Evolutionary conservation across 1,140 invertebrate species (phyloP).

Genomic region (Pogonognathellus flavescens): DNA sequence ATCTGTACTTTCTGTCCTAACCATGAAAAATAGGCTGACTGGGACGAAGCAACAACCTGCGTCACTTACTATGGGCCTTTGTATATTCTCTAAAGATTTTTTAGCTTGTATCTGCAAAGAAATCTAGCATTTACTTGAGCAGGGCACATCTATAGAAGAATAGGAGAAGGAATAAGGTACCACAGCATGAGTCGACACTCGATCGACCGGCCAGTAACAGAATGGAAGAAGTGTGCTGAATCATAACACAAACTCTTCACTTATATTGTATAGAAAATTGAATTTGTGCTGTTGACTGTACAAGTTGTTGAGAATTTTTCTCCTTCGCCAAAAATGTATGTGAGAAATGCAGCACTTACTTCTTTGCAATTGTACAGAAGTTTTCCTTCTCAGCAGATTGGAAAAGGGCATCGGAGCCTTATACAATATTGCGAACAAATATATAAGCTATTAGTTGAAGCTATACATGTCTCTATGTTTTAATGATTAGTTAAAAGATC

Average conservation of each 20-base stretch:
- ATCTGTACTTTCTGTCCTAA: too few species aligned
- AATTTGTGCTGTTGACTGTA: conserved; percentile 10
- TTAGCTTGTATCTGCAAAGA: background rate
- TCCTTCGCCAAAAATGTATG: too few species aligned
- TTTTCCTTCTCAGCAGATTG: too few species aligned
- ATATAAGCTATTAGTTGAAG: too few species aligned
- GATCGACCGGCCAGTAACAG: background rate
- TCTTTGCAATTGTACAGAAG: too few species aligned
- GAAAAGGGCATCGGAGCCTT: too few species aligned
- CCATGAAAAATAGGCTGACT: too few species aligned
- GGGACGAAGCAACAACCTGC: conserved; percentile 16
- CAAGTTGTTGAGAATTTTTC: conserved; percentile 30
- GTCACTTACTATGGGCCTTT: conserved; percentile 11
- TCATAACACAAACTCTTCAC: background rate
- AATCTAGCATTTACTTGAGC: background rate
- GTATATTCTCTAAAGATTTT: conserved; percentile 5
- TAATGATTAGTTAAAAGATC: too few species aligned
- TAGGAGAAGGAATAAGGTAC: background rate
- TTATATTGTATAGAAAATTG: conserved; percentile 8
- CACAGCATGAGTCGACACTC: background rate
- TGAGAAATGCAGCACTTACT: too few species aligned
- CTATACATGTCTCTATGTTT: too few species aligned
- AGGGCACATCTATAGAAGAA: background rate
- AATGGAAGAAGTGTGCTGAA: background rate
- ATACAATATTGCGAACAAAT: too few species aligned